Base-by-base conservation (phyloP, 2,113 vertebrate species). In the Falcunculus frontatus region DNA sequence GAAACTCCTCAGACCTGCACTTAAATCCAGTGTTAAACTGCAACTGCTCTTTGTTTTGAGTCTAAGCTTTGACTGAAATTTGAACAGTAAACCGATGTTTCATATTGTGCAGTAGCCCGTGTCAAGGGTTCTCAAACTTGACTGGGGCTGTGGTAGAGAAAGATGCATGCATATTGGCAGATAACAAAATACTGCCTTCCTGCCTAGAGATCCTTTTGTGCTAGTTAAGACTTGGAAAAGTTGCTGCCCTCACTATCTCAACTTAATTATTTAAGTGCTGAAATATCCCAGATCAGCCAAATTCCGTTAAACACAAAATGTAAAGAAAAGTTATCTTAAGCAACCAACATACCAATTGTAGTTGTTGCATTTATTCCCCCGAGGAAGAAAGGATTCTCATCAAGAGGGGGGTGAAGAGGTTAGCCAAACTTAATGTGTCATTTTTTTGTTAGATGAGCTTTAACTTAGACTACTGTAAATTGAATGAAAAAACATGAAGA, bases 401-500 rank as follows among this genome's bases (percentile, higher is more conserved):
- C 23, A 46, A 46, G 49, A 49, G 6, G 2, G 7, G 9, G 7
- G 9, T 50, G 15, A 92, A 87, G 46, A 82, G 50, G 30, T 88
- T 90, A 78, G 35, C 77, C 16, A 53, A 77, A 82, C 17, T 42
- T 82, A 41, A 70, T 22, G 22, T 88, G 23, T 64, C 5, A 19
- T 52, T 86, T 91, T 82, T 85, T 81, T 80, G 10, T 81, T 83
- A 82, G 39, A 70, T 79, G 26, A 86, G 39, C 52, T 83, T 92
- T 84, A 80, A 87, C 35, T 83, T 83, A 75, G 52, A 46, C 60
- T 82, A 52, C 62, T 74, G 53, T 81, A 90, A 90, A 79, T 72
- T 76, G 44, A 92, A 84, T 79, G 67, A 65, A 94, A 90, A 90
- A 81, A 62, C n/a, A 84, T 89, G 86, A 84, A 93, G 69, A 86